Evolutionary conservation across 2,888 invertebrate genomes (phyloP), one percentile per base, ranked within the genome.

Genomic region (Spatulosminthurus flaviceps): DNA sequence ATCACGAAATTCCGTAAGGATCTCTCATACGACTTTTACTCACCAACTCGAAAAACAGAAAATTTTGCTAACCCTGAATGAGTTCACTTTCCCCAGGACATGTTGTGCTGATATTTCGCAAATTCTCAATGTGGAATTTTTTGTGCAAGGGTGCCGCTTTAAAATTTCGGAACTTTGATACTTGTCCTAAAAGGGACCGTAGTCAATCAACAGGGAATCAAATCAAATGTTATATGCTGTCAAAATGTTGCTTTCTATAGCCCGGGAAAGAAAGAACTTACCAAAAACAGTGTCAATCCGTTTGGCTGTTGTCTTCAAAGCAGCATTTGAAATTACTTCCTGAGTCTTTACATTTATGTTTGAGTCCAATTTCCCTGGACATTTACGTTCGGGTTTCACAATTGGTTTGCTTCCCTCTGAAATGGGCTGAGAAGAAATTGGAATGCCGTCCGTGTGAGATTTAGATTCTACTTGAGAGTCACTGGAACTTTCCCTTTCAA

Each of bases 51-150:
- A 34, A 51, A 11, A n/a, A 51, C 5, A 11, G 22, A 21, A 64
- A 21, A 9, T n/a, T 64, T 22, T 24, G 24, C 11, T 21, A 24
- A 93, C 93, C 93, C 87, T 95, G 94, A 87, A 97, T 96, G 42
- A 96, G 95, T 87, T 97, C 95, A 87, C 96, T 95, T 88, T 97
- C 97, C 0, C 96, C 96, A 0, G 97, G 94, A 86, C 97, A 93
- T 87, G 95, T 96, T 70, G 95, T 91, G 87, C 95, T 95, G 64
- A 97, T 90, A 87, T 96, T 96, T 81, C 95, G 92, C 81, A 97
- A 91, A 87, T 97, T 97, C 87, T 97, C 96, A 83, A 97, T 94
- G 86, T 96, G 95, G 0, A 93, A 93, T 26, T 94, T 95, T 88
- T 95, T 95, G 88, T 96, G 96, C 0, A 93, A 93, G 0, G 95